These are phyloP conservation scores for Podocnemis expansa DNA, from an alignment of 2,113 vertebrate genomes.

Conservation along the genomic window DNA sequence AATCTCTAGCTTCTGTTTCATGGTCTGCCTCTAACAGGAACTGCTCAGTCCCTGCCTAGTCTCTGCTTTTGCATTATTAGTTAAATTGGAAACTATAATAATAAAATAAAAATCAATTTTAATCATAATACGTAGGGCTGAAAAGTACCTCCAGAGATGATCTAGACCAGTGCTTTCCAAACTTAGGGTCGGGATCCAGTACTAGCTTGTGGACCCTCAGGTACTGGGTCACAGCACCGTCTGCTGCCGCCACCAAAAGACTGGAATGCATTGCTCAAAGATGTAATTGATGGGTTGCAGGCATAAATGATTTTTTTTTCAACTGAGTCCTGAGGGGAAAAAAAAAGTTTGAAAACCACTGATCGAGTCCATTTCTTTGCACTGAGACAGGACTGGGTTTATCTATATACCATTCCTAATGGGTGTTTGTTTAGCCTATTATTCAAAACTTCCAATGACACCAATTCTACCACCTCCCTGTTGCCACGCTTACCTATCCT, in stretches of 20 bases:
- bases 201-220: too few relatives aligned
- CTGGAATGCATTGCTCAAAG: too few relatives aligned
- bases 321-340: too few relatives aligned
- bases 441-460: background rate
- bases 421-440: background rate
- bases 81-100: background rate
- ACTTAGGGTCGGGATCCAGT: too few relatives aligned
- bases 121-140: background rate
- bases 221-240: too few relatives aligned
- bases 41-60: slow-evolving; percentile 47
- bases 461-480: background rate
- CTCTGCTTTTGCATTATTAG: background rate
- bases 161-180: too few relatives aligned
- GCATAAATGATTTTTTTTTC: too few relatives aligned
- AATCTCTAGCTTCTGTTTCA: slow-evolving; percentile 31
- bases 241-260: too few relatives aligned
- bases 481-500: background rate
- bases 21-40: background rate
- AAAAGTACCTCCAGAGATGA: background rate
- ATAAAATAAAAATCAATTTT: slow-evolving; percentile 10
- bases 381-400: background rate
- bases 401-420: background rate
- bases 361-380: background rate
- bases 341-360: too few relatives aligned
- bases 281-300: too few relatives aligned